These are phyloP conservation scores for Halictus ligatus DNA, from an alignment of 2,888 invertebrate genomes.

Conservation along the genomic window DNA sequence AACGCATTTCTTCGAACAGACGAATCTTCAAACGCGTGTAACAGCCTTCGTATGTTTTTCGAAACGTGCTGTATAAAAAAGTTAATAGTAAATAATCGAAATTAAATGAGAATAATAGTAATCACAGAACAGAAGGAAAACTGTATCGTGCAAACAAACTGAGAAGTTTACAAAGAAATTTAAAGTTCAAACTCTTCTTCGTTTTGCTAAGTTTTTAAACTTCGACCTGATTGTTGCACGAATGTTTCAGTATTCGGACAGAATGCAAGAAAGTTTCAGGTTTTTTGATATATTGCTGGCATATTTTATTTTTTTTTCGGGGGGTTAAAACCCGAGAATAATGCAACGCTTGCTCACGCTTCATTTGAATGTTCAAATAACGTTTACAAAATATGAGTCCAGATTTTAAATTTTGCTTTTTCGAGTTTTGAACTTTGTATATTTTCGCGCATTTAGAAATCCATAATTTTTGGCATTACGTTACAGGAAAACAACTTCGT, in stretches of 20 bases:
- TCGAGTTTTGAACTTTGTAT: not conserved
- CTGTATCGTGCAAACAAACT: not conserved
- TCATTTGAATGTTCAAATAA: not conserved
- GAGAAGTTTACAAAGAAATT: not conserved
- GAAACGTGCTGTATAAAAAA: too few species aligned
- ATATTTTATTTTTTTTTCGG: not conserved
- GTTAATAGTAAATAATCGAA: too few species aligned
- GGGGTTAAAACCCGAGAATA: not conserved
- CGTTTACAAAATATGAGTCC: not conserved
- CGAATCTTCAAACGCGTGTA: too few species aligned
- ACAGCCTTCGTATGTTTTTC: too few species aligned
- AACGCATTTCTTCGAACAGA: too few species aligned
- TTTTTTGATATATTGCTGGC: not conserved
- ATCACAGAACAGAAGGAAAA: not conserved
- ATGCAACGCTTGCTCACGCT: not conserved
- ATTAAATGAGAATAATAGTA: too few species aligned
- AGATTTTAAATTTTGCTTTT: not conserved
- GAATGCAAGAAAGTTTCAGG: not conserved
- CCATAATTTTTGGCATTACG: too few species aligned
- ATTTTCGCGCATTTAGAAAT: too few species aligned
- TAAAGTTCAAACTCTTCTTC: not conserved
- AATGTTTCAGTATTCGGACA: not conserved
- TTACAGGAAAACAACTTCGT: too few species aligned
- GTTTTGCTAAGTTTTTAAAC: not conserved
- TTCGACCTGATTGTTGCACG: not conserved